phyloP scores from a whole-genome alignment of 2,888 invertebrate species.

The Nasonovia ribisnigri region DNA sequence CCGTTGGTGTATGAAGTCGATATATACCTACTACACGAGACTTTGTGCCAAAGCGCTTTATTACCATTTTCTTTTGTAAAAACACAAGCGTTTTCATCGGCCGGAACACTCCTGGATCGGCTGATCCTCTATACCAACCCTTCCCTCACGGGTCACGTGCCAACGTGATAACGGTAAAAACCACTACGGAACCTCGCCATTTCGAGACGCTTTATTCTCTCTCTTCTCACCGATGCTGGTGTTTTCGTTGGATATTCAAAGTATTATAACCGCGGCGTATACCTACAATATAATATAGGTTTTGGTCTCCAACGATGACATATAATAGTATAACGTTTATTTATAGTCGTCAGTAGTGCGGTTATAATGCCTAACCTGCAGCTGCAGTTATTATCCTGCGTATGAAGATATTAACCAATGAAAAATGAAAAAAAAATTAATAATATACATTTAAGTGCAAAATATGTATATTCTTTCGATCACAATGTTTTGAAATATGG shows the following conservation, averaged over 20 bases:
- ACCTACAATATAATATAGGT: neutral
- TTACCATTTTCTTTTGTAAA: constrained; percentile 33
- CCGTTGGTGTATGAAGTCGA: neutral
- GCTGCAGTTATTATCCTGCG: too few relatives aligned
- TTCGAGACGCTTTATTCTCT: neutral
- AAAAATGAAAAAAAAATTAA: too few relatives aligned
- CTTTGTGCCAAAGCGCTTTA: neutral
- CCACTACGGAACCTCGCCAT: neutral
- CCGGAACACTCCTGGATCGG: neutral
- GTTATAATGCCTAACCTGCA: too few relatives aligned
- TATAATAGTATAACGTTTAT: too few relatives aligned
- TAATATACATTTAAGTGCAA: too few relatives aligned
- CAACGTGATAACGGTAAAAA: neutral
- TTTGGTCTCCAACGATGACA: too few relatives aligned
- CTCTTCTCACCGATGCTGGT: neutral
- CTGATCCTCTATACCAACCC: neutral
- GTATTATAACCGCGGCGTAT: neutral
- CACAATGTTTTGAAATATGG: neutral
- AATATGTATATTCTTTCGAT: too few relatives aligned
- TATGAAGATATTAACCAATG: too few relatives aligned
- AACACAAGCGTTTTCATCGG: neutral
- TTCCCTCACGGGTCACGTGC: neutral
- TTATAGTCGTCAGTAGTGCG: too few relatives aligned
- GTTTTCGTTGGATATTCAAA: neutral
- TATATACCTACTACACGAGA: neutral